phyloP scores from a whole-genome alignment of 2,888 invertebrate genomes.

The Aspidiotus rigidus region DNA sequence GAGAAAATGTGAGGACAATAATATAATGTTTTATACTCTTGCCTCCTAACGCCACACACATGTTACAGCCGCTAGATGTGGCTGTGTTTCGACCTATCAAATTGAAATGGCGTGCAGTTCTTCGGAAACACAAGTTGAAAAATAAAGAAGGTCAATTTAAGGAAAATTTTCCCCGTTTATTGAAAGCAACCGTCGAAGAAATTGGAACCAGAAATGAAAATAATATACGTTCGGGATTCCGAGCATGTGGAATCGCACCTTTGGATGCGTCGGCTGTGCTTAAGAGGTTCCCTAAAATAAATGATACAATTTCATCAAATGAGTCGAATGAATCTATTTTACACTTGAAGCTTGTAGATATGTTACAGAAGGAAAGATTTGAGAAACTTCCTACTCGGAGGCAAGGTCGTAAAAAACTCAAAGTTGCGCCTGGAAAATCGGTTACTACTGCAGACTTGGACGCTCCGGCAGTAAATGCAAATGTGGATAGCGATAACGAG shows the following conservation, averaged over 20 bases:
- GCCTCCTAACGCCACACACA: conserved; percentile 23
- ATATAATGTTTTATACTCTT: conserved; percentile 11
- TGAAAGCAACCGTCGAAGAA: background rate
- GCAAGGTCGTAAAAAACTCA: background rate
- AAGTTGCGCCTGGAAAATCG: conserved; percentile 1
- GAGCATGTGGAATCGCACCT: background rate
- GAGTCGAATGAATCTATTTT: background rate
- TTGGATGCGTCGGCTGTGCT: background rate
- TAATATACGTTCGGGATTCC: background rate
- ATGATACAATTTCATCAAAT: background rate
- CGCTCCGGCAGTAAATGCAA: background rate
- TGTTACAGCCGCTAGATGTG: conserved; percentile 23
- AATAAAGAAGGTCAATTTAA: background rate
- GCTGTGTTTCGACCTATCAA: conserved; percentile 23
- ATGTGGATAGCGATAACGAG: background rate
- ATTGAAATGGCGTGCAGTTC: conserved; percentile 5
- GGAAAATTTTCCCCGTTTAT: background rate
- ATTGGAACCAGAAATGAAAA: background rate
- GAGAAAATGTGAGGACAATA: conserved; percentile 8
- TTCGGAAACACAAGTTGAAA: background rate
- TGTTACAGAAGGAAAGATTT: background rate
- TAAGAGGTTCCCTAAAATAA: background rate
- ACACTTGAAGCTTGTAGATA: background rate
- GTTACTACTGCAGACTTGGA: background rate
- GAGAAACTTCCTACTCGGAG: background rate